Evolutionary conservation across 1,140 invertebrate genomes (phyloP).

Genomic region (Drosophila miranda): DNA sequence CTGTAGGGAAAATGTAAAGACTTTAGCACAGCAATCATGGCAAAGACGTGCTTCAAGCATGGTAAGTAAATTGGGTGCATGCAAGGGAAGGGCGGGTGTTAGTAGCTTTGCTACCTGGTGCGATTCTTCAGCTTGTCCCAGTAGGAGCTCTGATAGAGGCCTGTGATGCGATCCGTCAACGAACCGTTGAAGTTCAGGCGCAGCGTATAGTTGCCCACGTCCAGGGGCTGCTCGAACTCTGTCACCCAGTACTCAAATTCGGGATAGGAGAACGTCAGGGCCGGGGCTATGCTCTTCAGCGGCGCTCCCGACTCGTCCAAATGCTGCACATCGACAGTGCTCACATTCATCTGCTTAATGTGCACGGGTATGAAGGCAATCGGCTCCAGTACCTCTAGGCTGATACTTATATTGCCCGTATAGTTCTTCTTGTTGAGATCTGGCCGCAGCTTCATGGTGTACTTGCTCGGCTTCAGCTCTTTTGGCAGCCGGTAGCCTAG

Average conservation of each 20-base stretch:
- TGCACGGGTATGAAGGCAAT: conserved; percentile 88
- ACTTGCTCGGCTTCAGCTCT: conserved; percentile 87
- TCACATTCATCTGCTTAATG: conserved; percentile 83
- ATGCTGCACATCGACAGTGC: conserved; percentile 53
- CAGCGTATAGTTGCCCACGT: conserved; percentile 85
- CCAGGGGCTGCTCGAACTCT: conserved; percentile 83
- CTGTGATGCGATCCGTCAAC: conserved; percentile 87
- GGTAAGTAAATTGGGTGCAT: conserved; percentile 17
- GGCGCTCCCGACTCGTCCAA: conserved; percentile 58
- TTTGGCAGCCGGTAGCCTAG: conserved; percentile 85
- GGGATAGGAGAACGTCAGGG: conserved; percentile 83
- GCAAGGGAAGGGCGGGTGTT: conserved; percentile 14
- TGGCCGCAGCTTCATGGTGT: conserved; percentile 89
- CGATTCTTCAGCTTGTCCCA: conserved; percentile 84
- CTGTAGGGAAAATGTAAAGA: conserved; percentile 83
- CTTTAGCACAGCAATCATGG: neutral
- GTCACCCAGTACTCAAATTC: conserved; percentile 88
- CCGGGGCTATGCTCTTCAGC: conserved; percentile 40
- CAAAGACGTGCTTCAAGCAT: neutral
- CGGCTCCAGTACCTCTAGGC: conserved; percentile 84
- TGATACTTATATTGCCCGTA: conserved; percentile 88
- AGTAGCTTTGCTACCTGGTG: conserved; percentile 84
- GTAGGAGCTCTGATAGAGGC: conserved; percentile 91
- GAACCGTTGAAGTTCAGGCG: conserved; percentile 87
- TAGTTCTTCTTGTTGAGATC: conserved; percentile 88